A percentile compares a stretch with the other conserved stretches of the same genome.
Evolutionary conservation across 2,888 invertebrate species (phyloP).

Genomic region (Mythimna albipuncta): DNA sequence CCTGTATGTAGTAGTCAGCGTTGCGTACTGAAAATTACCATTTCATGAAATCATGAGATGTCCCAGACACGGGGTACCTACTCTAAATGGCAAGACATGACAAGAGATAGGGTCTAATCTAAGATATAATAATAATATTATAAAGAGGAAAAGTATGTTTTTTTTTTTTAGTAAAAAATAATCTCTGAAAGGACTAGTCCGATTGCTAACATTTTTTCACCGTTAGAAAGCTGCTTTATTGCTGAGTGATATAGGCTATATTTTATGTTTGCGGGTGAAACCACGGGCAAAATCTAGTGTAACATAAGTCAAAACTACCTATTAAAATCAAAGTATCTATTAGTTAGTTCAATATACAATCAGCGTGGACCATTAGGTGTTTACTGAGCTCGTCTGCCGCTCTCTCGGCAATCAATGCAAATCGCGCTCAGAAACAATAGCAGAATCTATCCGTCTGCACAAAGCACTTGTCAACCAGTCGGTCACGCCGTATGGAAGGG

Average conservation of each 20-base stretch:
- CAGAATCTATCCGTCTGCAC: constrained; percentile 54
- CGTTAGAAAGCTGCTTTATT: too few species aligned
- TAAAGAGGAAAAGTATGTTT: too few species aligned
- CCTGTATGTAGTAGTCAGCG: too few species aligned
- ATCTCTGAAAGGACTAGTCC: too few species aligned
- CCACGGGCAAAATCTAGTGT: too few species aligned
- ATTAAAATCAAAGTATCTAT: neutral
- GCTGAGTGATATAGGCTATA: too few species aligned
- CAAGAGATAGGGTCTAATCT: neutral
- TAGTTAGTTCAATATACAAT: neutral
- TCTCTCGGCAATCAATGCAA: constrained; percentile 57
- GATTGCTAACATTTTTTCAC: too few species aligned
- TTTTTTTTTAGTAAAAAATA: too few species aligned
- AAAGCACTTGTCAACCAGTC: constrained; percentile 52
- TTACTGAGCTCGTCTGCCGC: constrained; percentile 35
- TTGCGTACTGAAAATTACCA: too few species aligned
- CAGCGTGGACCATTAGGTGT: constrained; percentile 36
- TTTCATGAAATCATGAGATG: neutral
- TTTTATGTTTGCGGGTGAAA: too few species aligned
- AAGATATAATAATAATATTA: too few species aligned
- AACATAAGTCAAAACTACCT: neutral
- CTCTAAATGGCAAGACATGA: neutral
- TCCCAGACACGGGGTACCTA: neutral
- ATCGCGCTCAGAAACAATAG: constrained; percentile 55
- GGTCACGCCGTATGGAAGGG: neutral